These are phyloP conservation scores for Melanaphis sacchari DNA, from an alignment of 1,140 invertebrate genomes.

Conservation along the genomic window DNA sequence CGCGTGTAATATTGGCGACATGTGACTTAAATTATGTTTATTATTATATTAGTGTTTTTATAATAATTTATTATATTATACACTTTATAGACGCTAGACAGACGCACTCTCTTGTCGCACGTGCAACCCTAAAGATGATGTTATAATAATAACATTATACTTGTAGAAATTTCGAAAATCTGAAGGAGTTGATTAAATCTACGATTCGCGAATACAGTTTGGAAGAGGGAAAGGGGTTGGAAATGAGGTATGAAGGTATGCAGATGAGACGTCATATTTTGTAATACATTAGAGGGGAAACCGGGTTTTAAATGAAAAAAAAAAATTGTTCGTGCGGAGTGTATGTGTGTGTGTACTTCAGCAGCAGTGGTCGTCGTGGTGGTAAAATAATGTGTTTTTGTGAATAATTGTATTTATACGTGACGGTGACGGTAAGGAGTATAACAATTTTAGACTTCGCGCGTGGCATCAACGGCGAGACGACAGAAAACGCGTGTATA, in stretches of 20 bases:
- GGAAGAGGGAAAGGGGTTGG: too few species aligned
- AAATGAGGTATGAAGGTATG: neutral
- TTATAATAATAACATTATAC: neutral
- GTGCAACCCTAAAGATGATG: neutral
- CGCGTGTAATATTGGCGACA: slow-evolving; percentile 39
- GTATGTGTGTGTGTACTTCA: neutral
- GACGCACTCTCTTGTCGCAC: neutral
- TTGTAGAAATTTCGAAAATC: too few species aligned
- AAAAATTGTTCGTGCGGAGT: neutral
- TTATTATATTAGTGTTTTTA: neutral
- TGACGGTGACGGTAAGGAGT: neutral
- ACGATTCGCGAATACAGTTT: neutral
- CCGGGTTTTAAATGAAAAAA: neutral
- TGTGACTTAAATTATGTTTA: neutral
- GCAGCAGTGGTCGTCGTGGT: neutral
- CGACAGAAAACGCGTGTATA: neutral
- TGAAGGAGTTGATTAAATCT: neutral
- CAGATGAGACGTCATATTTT: neutral
- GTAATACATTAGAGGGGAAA: neutral
- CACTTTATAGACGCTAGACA: neutral
- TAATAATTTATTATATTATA: neutral
- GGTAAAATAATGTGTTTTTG: neutral
- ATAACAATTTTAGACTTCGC: neutral
- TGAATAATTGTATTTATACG: neutral
- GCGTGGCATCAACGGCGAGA: neutral